phyloP scores from a whole-genome alignment of 2,888 invertebrate species.

The Melanotus villosus region DNA sequence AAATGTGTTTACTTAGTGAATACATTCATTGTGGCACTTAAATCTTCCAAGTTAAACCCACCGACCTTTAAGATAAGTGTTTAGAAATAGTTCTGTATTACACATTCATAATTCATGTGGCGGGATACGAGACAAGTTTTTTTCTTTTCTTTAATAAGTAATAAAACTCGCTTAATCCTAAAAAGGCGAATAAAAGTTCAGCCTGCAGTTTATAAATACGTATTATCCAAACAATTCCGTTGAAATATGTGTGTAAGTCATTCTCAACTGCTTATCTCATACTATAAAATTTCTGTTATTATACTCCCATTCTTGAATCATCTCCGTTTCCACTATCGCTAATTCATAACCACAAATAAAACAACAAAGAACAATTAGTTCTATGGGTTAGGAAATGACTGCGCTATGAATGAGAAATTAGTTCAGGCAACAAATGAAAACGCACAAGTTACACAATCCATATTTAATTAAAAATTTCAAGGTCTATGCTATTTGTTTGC shows the following conservation, averaged over 20 bases:
- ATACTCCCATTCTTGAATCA: constrained; percentile 17
- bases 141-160: background rate
- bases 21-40: background rate
- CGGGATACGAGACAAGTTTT: background rate
- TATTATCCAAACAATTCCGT: background rate
- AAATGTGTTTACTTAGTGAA: constrained; percentile 2
- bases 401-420: background rate
- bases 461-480: constrained; percentile 28
- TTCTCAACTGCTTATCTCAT: constrained; percentile 16
- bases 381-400: background rate
- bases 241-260: background rate
- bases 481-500: constrained; percentile 4
- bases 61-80: constrained; percentile 8
- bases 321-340: constrained; percentile 2
- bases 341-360: background rate
- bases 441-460: constrained; percentile 20
- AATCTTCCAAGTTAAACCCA: background rate
- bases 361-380: background rate
- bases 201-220: background rate
- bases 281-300: background rate
- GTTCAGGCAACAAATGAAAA: constrained; percentile 3
- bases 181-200: background rate
- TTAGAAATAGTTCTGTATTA: background rate
- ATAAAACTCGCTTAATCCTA: background rate
- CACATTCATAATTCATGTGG: background rate